Evolutionary conservation across 2,113 vertebrate species (phyloP).

Genomic region (Sinocyclocheilus maitianheensis): DNA sequence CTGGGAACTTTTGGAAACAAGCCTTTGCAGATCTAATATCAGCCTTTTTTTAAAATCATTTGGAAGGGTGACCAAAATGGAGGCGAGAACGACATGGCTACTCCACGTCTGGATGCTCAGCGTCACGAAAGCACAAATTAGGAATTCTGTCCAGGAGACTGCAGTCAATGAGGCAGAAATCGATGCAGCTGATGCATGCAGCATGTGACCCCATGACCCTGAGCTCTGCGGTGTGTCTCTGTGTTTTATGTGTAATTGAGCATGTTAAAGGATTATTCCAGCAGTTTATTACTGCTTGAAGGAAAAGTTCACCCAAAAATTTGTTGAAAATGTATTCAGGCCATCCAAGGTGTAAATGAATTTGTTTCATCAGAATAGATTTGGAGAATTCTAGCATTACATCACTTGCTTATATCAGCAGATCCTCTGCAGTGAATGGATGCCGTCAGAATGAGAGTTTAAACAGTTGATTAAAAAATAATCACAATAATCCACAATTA

Average conservation of each 20-base stretch:
- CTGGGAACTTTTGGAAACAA: not conserved
- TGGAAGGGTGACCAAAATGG: not conserved
- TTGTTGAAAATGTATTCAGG: not conserved
- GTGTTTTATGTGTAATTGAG: constrained; percentile 26
- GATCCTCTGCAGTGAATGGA: not conserved
- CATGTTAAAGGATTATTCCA: constrained; percentile 15
- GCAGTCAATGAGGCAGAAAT: constrained; percentile 42
- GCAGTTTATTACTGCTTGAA: not conserved
- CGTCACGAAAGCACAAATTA: constrained; percentile 26
- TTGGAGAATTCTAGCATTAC: not conserved
- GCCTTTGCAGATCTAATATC: not conserved
- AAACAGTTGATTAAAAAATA: not conserved
- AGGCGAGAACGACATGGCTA: not conserved
- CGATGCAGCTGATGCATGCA: constrained; percentile 40
- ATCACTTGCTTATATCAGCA: not conserved
- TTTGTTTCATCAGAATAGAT: not conserved
- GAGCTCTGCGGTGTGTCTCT: not conserved
- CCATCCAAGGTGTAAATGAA: not conserved
- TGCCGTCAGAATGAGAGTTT: not conserved
- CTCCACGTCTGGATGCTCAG: not conserved
- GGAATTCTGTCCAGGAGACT: constrained; percentile 29
- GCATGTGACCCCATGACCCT: constrained; percentile 46
- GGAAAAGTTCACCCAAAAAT: no score
- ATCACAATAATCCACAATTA: not conserved
- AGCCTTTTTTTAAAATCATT: not conserved